phyloP scores from a whole-genome alignment of 2,113 vertebrate genomes.

The Macaca nemestrina region DNA sequence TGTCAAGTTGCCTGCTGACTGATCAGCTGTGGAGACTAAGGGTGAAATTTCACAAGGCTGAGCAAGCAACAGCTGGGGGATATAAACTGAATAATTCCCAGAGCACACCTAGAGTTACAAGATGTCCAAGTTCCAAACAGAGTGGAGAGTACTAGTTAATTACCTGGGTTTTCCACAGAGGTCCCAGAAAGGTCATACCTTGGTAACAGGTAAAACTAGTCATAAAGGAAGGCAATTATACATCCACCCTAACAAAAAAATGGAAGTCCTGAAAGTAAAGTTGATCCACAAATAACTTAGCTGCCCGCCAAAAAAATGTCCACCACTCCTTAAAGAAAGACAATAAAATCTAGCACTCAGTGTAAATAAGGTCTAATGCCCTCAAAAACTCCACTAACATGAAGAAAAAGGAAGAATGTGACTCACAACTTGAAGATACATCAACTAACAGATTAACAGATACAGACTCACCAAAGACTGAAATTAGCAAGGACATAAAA shows the following conservation, averaged over 20 bases:
- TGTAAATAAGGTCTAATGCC: background rate
- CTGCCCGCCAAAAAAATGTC: background rate
- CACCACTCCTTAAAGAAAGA: background rate
- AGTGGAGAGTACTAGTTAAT: background rate
- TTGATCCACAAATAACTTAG: background rate
- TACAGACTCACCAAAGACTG: background rate
- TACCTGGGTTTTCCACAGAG: background rate
- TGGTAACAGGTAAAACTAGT: background rate
- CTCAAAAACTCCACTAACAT: background rate
- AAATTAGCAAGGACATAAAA: background rate
- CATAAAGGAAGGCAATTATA: background rate
- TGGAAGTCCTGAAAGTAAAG: constrained; percentile 2
- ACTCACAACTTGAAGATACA: background rate
- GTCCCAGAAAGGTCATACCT: background rate
- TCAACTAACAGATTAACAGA: background rate
- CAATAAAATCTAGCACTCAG: background rate
- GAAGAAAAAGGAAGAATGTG: background rate
- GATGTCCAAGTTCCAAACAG: background rate
- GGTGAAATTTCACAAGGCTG: background rate
- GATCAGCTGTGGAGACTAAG: background rate
- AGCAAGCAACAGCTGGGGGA: background rate
- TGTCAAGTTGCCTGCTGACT: background rate
- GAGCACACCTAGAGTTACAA: background rate
- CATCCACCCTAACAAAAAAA: background rate
- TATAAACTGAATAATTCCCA: background rate